Conservation (phyloP, 2,797 vertebrate genomes). For the Naso thynnoides region DNA sequence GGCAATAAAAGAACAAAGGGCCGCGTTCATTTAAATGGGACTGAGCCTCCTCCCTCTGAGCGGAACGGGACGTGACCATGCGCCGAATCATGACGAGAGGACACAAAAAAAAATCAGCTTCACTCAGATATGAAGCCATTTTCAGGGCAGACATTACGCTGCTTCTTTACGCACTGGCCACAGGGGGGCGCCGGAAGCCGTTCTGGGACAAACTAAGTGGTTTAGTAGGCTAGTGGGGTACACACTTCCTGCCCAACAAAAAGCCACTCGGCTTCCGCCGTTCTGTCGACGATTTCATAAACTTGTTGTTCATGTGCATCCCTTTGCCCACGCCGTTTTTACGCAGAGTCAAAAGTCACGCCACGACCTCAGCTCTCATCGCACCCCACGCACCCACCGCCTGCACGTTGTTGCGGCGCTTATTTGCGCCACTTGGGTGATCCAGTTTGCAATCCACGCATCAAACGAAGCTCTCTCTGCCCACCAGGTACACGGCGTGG, state of each 20-base stretch:
- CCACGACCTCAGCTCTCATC: neutral
- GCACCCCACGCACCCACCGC: neutral
- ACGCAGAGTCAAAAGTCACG: neutral
- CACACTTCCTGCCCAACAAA: slow-evolving; percentile 51
- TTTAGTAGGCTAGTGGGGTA: slow-evolving; percentile 54
- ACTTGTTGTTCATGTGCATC: accelerated
- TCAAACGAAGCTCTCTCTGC: no score
- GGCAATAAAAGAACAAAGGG: slow-evolving; percentile 49
- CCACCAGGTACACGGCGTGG: accelerated
- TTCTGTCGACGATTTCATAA: neutral
- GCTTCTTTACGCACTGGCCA: slow-evolving; percentile 1
- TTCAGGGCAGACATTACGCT: accelerated
- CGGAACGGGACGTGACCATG: neutral
- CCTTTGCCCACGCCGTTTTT: accelerated
- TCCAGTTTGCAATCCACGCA: neutral
- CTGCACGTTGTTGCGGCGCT: slow-evolving; percentile 7
- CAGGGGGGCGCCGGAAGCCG: slow-evolving; percentile 33
- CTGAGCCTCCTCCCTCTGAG: slow-evolving; percentile 7
- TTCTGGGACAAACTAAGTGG: neutral
- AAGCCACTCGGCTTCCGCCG: no score
- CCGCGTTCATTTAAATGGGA: slow-evolving; percentile 1
- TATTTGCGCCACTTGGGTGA: slow-evolving; percentile 41
- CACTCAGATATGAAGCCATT: neutral
- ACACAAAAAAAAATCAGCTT: neutral
- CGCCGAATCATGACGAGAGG: neutral